Conservation (phyloP, 2,888 invertebrate genomes). For the Agonopterix alstromeriana region DNA sequence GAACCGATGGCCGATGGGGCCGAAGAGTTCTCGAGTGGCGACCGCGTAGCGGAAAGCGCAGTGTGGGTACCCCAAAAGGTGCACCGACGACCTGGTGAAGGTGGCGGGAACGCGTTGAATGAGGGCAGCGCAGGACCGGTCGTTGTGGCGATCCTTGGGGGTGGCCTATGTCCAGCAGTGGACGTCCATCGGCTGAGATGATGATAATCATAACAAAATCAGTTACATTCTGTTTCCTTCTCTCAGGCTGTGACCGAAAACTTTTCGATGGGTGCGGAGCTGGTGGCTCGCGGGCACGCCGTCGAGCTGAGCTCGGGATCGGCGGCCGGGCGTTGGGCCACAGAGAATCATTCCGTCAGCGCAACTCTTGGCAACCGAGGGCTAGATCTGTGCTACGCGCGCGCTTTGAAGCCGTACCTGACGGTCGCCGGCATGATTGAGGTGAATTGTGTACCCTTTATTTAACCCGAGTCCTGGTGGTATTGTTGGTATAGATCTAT, state of each 20-base stretch:
- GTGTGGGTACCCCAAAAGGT: too few species aligned
- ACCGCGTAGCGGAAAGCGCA: too few species aligned
- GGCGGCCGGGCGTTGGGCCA: slow-evolving; percentile 54
- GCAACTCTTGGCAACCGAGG: slow-evolving; percentile 68
- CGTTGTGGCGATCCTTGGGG: too few species aligned
- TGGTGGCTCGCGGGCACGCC: slow-evolving; percentile 53
- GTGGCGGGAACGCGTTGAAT: too few species aligned
- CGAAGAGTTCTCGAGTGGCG: too few species aligned
- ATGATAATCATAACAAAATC: neutral
- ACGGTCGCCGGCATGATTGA: slow-evolving; percentile 66
- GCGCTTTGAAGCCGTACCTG: slow-evolving; percentile 52
- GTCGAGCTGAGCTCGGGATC: slow-evolving; percentile 59
- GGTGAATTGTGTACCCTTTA: slow-evolving; percentile 21
- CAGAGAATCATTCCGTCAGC: slow-evolving; percentile 49
- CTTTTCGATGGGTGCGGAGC: slow-evolving; percentile 59
- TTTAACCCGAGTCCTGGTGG: too few species aligned
- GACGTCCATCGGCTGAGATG: too few species aligned
- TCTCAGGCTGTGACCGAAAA: slow-evolving; percentile 45
- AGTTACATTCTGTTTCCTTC: neutral
- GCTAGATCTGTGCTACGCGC: slow-evolving; percentile 60
- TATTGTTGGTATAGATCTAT: too few species aligned
- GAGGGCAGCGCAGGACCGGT: too few species aligned
- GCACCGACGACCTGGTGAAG: too few species aligned
- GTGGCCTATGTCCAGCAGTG: too few species aligned
- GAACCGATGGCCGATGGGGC: too few species aligned